Evolutionary conservation across 2,888 invertebrate genomes (phyloP).

Genomic region (Endotricha flammealis): DNA sequence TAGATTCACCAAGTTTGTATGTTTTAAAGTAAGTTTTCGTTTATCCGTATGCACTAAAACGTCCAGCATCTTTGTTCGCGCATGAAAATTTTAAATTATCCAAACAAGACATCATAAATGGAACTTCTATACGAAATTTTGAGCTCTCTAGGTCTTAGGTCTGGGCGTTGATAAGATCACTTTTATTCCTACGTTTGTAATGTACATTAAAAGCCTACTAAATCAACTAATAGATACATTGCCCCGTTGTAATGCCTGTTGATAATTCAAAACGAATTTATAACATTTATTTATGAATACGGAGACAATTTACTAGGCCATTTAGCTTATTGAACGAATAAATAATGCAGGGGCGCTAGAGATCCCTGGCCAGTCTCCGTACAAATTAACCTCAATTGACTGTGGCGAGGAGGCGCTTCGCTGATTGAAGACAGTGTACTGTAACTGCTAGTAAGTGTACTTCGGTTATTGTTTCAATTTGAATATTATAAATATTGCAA

Average conservation of each 20-base stretch:
- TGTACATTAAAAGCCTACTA: too few relatives aligned
- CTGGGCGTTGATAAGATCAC: too few relatives aligned
- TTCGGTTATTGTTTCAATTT: conserved; percentile 43
- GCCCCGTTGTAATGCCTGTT: not conserved
- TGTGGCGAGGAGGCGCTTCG: conserved; percentile 69
- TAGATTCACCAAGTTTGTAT: too few relatives aligned
- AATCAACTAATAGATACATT: not conserved
- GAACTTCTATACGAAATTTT: too few relatives aligned
- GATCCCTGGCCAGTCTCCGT: conserved; percentile 70
- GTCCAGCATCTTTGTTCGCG: too few relatives aligned
- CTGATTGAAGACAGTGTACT: conserved; percentile 68
- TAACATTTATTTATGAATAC: conserved; percentile 35
- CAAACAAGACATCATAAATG: too few relatives aligned
- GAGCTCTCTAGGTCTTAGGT: too few relatives aligned
- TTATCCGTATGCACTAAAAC: too few relatives aligned
- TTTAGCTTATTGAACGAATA: conserved; percentile 70
- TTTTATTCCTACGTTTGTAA: too few relatives aligned
- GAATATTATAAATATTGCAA: conserved; percentile 15
- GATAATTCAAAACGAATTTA: conserved; percentile 29
- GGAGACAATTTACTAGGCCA: conserved; percentile 48
- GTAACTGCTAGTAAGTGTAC: conserved; percentile 47
- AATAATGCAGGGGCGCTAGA: conserved; percentile 69
- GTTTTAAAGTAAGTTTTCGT: too few relatives aligned
- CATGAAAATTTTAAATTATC: too few relatives aligned
- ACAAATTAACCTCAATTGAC: conserved; percentile 77